Evolutionary conservation across 2,113 vertebrate genomes (phyloP).

Genomic region (Colaptes auratus): DNA sequence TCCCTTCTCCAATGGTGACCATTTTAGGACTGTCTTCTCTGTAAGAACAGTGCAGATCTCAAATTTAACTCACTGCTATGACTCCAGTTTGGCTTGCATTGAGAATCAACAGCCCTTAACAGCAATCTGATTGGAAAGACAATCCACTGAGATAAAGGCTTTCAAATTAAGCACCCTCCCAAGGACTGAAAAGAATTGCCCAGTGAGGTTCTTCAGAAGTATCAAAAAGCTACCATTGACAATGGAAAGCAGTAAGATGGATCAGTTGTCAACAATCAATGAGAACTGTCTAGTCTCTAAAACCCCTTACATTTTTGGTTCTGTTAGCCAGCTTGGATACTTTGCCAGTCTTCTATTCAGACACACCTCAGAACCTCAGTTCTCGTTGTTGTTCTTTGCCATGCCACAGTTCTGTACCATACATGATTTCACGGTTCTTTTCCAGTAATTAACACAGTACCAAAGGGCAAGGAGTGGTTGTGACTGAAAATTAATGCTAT

Average conservation of each 20-base stretch:
- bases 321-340: neutral
- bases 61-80: neutral
- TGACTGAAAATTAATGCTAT: conserved; percentile 61
- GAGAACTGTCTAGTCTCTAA: neutral
- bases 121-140: neutral
- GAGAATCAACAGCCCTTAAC: neutral
- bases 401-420: neutral
- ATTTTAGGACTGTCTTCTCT: conserved; percentile 1
- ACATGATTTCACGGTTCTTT: conserved; percentile 28
- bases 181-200: neutral
- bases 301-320: neutral
- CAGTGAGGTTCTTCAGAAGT: neutral
- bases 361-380: neutral
- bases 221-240: neutral
- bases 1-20: neutral
- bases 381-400: conserved; percentile 24
- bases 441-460: conserved; percentile 60
- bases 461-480: conserved; percentile 29
- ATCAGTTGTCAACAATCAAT: neutral
- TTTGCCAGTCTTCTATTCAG: conserved; percentile 9
- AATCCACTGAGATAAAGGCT: neutral
- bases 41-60: neutral
- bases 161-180: neutral
- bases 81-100: neutral
- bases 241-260: neutral